Conservation (phyloP, 2,113 vertebrate genomes). For the Clarias macrocephalus region DNA sequence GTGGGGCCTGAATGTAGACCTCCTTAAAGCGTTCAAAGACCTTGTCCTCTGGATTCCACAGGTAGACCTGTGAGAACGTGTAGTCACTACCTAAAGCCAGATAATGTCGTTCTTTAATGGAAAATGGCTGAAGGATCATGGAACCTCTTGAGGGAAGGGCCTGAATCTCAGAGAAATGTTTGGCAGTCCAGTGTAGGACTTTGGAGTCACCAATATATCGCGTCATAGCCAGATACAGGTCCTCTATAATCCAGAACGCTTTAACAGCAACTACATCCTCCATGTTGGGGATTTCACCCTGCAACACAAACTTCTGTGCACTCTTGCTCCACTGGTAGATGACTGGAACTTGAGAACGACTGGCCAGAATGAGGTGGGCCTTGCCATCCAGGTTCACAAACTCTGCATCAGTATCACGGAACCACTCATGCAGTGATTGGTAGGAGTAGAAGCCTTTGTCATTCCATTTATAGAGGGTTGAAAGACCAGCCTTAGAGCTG, state of each 20-base stretch:
- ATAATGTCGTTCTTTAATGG: conserved; percentile 88
- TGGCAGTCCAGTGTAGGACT: conserved; percentile 88
- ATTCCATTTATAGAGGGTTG: conserved; percentile 97
- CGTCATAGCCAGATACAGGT: conserved; percentile 89
- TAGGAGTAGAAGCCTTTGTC: conserved; percentile 96
- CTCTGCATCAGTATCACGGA: conserved; percentile 93
- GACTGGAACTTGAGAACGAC: conserved; percentile 92
- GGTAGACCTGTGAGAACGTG: conserved; percentile 95
- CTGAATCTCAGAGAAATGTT: conserved; percentile 91
- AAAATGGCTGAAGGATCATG: conserved; percentile 94
- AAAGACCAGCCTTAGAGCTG: conserved; percentile 96
- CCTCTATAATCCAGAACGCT: conserved; percentile 85
- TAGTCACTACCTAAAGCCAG: conserved; percentile 95
- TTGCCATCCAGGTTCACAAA: conserved; percentile 91
- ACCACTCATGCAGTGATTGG: conserved; percentile 96
- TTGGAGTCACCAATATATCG: conserved; percentile 97
- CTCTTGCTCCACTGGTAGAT: conserved; percentile 94
- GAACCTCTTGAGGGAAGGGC: conserved; percentile 92
- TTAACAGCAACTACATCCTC: conserved; percentile 96
- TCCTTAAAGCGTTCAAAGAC: conserved; percentile 91
- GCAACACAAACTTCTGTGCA: conserved; percentile 87
- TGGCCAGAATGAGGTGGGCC: conserved; percentile 89
- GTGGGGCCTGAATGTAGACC: conserved; percentile 92
- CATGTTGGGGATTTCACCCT: conserved; percentile 92
- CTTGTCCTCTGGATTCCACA: conserved; percentile 88